These are phyloP conservation scores for Heterodera schachtii DNA, from an alignment of 1,140 invertebrate species.

Conservation along the genomic window DNA sequence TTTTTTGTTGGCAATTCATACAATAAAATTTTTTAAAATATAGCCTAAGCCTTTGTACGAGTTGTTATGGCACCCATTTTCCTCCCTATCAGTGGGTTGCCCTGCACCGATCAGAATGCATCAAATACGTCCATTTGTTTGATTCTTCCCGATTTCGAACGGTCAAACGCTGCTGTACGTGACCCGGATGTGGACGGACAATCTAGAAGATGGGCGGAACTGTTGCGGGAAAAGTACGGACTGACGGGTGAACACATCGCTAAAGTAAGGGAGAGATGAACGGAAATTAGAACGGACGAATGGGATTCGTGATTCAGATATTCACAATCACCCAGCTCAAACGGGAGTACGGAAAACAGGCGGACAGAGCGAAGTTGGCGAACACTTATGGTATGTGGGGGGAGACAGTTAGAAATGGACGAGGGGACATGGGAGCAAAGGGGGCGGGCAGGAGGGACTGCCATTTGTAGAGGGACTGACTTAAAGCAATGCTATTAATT, in stretches of 20 bases:
- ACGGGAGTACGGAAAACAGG: constrained; percentile 38
- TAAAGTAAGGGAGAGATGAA: constrained; percentile 19
- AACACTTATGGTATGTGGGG: constrained; percentile 43
- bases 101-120: constrained; percentile 38
- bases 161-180: constrained; percentile 29
- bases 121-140: constrained; percentile 47
- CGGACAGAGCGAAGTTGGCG: constrained; percentile 41
- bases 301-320: constrained; percentile 33
- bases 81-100: constrained; percentile 40
- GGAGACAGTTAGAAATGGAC: constrained; percentile 2
- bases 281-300: constrained; percentile 3
- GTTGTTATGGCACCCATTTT: background rate
- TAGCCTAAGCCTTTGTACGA: too few species aligned
- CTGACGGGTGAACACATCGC: constrained; percentile 43
- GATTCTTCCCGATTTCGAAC: constrained; percentile 51
- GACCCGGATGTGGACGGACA: constrained; percentile 54
- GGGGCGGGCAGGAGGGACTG: too few species aligned
- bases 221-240: constrained; percentile 41
- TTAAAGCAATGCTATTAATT: too few species aligned
- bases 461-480: too few species aligned
- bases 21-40: too few species aligned
- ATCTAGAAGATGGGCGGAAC: constrained; percentile 45
- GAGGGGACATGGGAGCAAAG: background rate
- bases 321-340: constrained; percentile 44
- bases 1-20: background rate